Evolutionary conservation across 1,140 invertebrate genomes (phyloP), one percentile per base, ranked within the genome.

Genomic region (Conus betulinus): DNA sequence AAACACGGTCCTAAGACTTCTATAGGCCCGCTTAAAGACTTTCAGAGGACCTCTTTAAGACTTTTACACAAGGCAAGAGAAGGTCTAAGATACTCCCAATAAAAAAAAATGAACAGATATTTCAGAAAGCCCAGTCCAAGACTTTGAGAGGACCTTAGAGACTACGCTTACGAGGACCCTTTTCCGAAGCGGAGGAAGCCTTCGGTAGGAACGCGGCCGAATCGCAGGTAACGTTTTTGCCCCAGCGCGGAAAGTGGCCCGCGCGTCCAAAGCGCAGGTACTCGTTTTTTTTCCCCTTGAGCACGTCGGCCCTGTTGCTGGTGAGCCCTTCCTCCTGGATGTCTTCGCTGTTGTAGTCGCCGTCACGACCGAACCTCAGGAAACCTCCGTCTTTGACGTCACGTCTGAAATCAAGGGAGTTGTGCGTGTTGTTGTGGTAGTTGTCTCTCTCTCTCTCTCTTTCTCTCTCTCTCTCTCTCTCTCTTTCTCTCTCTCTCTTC

Each of bases 141-240:
- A 39, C 39, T 39, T 39, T 39, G 39, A 8, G 57, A 8, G 57
- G 57, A 15, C 57, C 15, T 8, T 60, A 60, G 57, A 60, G 57
- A 60, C 57, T 60, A 11, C 57, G 15, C 0, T 60, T 60, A 60
- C 1, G 67, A 71, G 67, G 82, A n/a, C 10, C 57, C 17, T 63
- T 84, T 63, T 7, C 82, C 53, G 52, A 67, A 84, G 57, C 57
- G 57, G 13, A 84, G 74, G 74, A 71, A 87, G 5, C 78, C 90
- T 3, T 89, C 88, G 13, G 7, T 13, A 4, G 8, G 20, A 7
- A 20, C 25, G 27, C 85, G 52, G 53, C 93, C 93, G 67, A 93
- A 93, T 79, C 93, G 63, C 91, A 94, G 93, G 82, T 92, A 94
- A 23, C 93, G 74, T 88, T 93, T 93, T 93, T 93, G 8, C 91